Evolutionary conservation across 2,888 invertebrate species (phyloP).

Genomic region (Andrena hattorfiana): DNA sequence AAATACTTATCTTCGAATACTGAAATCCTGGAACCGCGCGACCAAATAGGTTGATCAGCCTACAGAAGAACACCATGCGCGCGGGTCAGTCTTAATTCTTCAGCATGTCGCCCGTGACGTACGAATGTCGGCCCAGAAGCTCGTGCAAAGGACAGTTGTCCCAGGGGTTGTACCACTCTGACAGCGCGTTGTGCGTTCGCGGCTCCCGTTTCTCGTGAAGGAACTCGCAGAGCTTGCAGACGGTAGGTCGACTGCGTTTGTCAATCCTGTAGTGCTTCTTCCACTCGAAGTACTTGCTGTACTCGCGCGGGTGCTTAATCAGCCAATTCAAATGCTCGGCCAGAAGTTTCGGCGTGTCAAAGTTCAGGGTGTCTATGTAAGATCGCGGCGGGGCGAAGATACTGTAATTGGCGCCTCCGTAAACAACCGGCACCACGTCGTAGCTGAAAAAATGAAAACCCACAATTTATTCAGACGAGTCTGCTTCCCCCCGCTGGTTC

Average conservation of each 20-base stretch:
- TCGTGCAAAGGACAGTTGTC: constrained; percentile 74
- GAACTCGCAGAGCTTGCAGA: constrained; percentile 87
- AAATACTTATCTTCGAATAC: too few relatives aligned
- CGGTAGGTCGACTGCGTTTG: constrained; percentile 85
- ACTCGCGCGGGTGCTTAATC: constrained; percentile 86
- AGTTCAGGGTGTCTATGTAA: constrained; percentile 89
- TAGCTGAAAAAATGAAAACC: constrained; percentile 64
- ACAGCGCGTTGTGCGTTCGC: constrained; percentile 64
- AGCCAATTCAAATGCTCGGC: constrained; percentile 87
- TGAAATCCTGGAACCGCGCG: too few relatives aligned
- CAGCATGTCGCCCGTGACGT: constrained; percentile 39
- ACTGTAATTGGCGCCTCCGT: constrained; percentile 89
- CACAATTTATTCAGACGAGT: too few relatives aligned
- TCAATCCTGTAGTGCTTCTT: constrained; percentile 86
- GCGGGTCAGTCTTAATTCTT: constrained; percentile 24
- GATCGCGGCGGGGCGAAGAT: constrained; percentile 87
- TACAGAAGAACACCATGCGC: not conserved
- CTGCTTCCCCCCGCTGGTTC: too few relatives aligned
- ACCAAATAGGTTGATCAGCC: too few relatives aligned
- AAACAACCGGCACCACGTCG: constrained; percentile 88
- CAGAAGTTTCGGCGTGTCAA: constrained; percentile 86
- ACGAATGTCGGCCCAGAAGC: constrained; percentile 46
- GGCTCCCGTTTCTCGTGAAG: constrained; percentile 80
- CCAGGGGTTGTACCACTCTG: constrained; percentile 71
- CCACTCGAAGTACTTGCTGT: constrained; percentile 89